These are phyloP conservation scores for Hydractinia symbiolongicarpus DNA, from an alignment of 30 jellyfish, hydroid and myxozoan genomes.

Conservation along the genomic window DNA sequence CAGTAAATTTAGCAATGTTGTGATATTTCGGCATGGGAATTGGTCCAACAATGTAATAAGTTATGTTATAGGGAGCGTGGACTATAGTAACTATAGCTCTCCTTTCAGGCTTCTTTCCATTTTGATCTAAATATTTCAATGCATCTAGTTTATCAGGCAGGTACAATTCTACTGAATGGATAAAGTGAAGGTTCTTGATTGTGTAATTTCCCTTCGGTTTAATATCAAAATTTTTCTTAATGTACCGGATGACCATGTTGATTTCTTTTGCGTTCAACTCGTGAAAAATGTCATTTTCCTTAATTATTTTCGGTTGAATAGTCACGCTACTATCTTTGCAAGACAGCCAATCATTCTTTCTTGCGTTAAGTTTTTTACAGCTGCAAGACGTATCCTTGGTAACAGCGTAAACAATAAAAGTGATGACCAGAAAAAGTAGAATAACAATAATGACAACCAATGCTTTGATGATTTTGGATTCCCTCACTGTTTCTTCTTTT, in stretches of 20 bases:
- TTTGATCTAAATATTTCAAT: slow-evolving; percentile 36
- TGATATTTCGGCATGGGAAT: slow-evolving; percentile 56
- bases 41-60: slow-evolving; percentile 61
- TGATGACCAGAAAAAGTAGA: too few relatives aligned
- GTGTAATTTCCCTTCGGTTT: not conserved
- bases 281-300: not conserved
- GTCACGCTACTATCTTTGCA: not conserved
- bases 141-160: slow-evolving; percentile 66
- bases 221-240: not conserved
- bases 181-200: slow-evolving; percentile 30
- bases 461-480: too few relatives aligned
- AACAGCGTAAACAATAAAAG: too few relatives aligned
- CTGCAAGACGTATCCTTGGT: too few relatives aligned
- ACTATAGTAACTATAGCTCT: slow-evolving; percentile 58
- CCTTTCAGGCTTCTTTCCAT: slow-evolving; percentile 53
- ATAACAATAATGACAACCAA: too few relatives aligned
- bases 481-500: too few relatives aligned
- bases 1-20: slow-evolving; percentile 32
- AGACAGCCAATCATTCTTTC: not conserved
- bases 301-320: not conserved
- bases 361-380: too few relatives aligned
- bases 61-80: slow-evolving; percentile 47
- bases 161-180: slow-evolving; percentile 45
- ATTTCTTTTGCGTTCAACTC: not conserved
- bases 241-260: not conserved